phyloP scores from a whole-genome alignment of 1,140 invertebrate species.

The Tetramorium parvispinum region DNA sequence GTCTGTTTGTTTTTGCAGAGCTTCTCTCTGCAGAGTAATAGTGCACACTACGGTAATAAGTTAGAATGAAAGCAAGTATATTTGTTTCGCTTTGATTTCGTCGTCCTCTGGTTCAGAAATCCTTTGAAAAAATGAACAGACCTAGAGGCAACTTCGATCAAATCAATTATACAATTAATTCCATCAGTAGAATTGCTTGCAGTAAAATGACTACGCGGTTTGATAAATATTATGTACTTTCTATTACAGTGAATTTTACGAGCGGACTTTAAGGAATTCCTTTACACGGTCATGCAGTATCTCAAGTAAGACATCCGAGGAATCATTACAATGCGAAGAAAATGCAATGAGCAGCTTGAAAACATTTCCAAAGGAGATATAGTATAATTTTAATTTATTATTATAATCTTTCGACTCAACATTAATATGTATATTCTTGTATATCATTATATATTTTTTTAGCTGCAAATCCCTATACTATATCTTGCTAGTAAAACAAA shows the following conservation, averaged over 20 bases:
- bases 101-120: too few species aligned
- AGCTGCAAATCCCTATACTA: conserved; percentile 93
- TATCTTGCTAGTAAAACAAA: conserved; percentile 93
- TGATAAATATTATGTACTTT: neutral
- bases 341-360: conserved; percentile 91
- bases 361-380: conserved; percentile 91
- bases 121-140: too few species aligned
- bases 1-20: too few species aligned
- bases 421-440: conserved; percentile 12
- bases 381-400: conserved; percentile 49
- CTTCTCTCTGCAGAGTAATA: too few species aligned
- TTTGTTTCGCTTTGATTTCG: too few species aligned
- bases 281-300: conserved; percentile 98
- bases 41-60: too few species aligned
- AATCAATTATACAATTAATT: too few species aligned
- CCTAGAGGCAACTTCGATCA: too few species aligned
- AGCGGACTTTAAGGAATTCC: conserved; percentile 96
- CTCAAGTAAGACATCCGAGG: conserved; percentile 97
- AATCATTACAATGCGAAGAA: conserved; percentile 95
- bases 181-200: too few species aligned
- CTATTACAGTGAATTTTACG: conserved; percentile 95
- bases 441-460: conserved; percentile 15
- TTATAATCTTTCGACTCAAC: neutral
- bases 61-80: too few species aligned
- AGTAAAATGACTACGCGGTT: too few species aligned